Base-by-base conservation (phyloP, 2,888 invertebrate species). In the Microctonus hyperodae region DNA sequence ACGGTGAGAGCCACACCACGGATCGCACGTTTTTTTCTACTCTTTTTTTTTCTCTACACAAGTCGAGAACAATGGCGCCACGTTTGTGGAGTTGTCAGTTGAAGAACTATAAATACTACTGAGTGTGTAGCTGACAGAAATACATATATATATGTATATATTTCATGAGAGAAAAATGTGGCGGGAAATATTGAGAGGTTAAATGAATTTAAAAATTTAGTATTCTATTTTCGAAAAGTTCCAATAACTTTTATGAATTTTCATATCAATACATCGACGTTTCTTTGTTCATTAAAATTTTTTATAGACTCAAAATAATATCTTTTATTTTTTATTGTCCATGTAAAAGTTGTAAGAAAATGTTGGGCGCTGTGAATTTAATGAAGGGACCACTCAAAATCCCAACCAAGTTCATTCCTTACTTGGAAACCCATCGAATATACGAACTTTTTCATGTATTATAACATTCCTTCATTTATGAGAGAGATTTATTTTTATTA, bases 401-500 rank as follows among this genome's bases (percentile, higher is more conserved):
- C 37, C 77, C 86, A 3, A 74, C 84, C 44, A 85, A 85, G 76
- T 90, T 89, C 75, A 78, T 89, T 60, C 89, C 90, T 0, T 90
- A 90, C 74, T 82, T 91, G 66, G 91, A 91, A 76, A 90, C 88
- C 76, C 86, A 89, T 78, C 85, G 89, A 72, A 86, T 91, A 77
- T 89, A 89, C 74, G 88, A 89, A 82, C 79, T 91, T 9, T 89
- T 91, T 75, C 87, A 90, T 82, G 90, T 89, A 81, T 75, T 73
- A 72, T 11, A 13, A 25, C 16, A 13, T 55, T 1, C 28, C 25
- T 50, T 20, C 9, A 9, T 25, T 60, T 51, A 53, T 20, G 20
- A 33, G 51, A 33, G 51, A 31, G 22, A 63, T 37, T 53, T 53
- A 28, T 53, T 2, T 33, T 16, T 20, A 35, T 53, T 16, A 23